phyloP scores from a whole-genome alignment of 2,113 vertebrate genomes.

The Hippocampus abdominalis region DNA sequence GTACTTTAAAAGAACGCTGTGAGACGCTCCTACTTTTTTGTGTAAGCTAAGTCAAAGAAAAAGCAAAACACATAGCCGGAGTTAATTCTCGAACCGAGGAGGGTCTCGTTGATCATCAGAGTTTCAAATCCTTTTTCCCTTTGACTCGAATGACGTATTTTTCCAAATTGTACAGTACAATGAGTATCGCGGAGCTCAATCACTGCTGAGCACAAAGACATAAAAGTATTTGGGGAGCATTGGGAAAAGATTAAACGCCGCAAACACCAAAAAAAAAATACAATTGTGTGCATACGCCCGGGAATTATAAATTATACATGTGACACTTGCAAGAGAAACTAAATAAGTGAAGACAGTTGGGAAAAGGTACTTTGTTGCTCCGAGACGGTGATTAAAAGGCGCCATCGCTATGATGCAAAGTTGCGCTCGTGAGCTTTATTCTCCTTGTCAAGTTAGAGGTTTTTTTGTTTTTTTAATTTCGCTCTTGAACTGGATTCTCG shows the following conservation, averaged over 20 bases:
- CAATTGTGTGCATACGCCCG: background rate
- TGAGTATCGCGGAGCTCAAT: background rate
- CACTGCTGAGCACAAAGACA: background rate
- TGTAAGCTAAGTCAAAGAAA: too few species aligned
- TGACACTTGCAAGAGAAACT: background rate
- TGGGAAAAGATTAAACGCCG: background rate
- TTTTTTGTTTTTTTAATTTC: background rate
- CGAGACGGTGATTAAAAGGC: background rate
- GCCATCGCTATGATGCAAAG: background rate
- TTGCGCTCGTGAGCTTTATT: background rate
- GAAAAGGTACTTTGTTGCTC: background rate
- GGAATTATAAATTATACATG: constrained; percentile 1
- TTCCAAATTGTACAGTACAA: background rate
- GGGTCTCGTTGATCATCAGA: too few species aligned
- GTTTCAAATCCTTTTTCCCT: background rate
- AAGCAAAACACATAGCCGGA: too few species aligned
- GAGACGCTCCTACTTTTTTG: too few species aligned
- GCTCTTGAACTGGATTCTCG: constrained; percentile 2
- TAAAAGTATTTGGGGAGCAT: background rate
- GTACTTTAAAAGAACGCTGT: too few species aligned
- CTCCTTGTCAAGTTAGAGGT: background rate
- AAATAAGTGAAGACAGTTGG: background rate
- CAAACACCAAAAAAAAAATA: background rate
- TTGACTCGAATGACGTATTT: background rate
- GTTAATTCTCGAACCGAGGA: too few species aligned